Conservation (phyloP, 2,113 vertebrate species). For the Megaleporinus macrocephalus region DNA sequence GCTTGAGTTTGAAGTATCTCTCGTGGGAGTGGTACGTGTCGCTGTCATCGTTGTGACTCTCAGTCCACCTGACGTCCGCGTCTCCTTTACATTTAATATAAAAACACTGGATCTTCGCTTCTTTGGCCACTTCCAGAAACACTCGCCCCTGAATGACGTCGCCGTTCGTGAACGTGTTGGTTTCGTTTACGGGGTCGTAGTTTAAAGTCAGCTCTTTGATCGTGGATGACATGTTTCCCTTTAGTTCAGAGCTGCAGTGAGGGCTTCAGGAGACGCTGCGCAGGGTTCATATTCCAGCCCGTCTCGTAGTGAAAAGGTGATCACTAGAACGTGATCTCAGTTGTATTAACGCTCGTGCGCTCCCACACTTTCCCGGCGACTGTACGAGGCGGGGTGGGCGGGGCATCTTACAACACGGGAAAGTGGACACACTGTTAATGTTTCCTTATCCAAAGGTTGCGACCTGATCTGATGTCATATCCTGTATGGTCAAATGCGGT, state of each 20-base stretch:
- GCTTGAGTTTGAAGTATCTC: slow-evolving; percentile 75
- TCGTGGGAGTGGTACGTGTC: slow-evolving; percentile 44
- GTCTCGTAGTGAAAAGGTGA: too few species aligned
- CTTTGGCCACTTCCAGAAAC: slow-evolving; percentile 63
- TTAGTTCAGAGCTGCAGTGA: too few species aligned
- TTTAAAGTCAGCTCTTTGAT: slow-evolving; percentile 38
- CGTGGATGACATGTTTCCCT: slow-evolving; percentile 7
- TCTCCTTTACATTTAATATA: slow-evolving; percentile 73
- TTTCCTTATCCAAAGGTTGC: too few species aligned
- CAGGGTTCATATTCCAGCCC: not conserved
- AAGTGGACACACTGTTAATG: too few species aligned
- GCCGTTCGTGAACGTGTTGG: slow-evolving; percentile 41
- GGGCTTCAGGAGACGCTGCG: too few species aligned
- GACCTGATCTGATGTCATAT: too few species aligned
- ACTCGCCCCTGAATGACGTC: slow-evolving; percentile 44
- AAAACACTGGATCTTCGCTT: slow-evolving; percentile 59
- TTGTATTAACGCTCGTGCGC: too few species aligned
- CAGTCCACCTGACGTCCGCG: slow-evolving; percentile 63
- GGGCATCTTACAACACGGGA: too few species aligned
- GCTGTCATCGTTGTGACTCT: not conserved
- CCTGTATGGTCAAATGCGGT: too few species aligned
- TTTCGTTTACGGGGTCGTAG: slow-evolving; percentile 41
- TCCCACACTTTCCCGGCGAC: too few species aligned
- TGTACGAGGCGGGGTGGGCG: too few species aligned
- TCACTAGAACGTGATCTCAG: too few species aligned